phyloP scores from a whole-genome alignment of 2,797 vertebrate species.

The Arremon aurantiirostris region DNA sequence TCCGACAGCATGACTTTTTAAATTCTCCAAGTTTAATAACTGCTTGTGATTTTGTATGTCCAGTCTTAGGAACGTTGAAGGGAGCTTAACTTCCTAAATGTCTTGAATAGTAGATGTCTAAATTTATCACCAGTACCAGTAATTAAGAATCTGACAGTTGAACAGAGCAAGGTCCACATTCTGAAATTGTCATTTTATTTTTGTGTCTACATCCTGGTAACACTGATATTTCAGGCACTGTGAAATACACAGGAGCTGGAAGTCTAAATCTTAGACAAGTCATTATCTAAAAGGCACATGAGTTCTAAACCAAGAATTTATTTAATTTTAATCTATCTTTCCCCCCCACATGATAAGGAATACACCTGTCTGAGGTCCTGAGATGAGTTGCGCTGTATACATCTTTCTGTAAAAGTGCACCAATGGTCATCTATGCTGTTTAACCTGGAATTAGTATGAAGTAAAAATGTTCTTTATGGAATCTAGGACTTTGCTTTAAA shows the following conservation, averaged over 20 bases:
- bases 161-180: not conserved
- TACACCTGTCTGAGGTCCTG: not conserved
- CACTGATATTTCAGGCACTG: not conserved
- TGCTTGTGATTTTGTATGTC: not conserved
- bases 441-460: not conserved
- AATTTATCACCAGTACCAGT: not conserved
- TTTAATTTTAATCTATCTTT: not conserved
- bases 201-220: not conserved
- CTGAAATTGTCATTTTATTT: not conserved
- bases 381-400: fast-evolving
- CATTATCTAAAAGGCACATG: not conserved
- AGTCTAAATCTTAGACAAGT: not conserved
- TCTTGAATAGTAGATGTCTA: not conserved
- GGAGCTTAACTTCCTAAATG: not conserved
- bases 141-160: not conserved
- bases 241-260: not conserved
- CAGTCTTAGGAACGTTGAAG: not conserved
- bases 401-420: not conserved
- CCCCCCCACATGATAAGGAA: not conserved
- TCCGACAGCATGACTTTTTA: not conserved
- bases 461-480: not conserved
- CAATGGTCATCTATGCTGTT: not conserved
- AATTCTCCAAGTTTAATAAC: not conserved
- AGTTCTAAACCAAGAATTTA: not conserved
- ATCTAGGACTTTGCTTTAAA: not conserved